Percentiles rank a stretch among this genome's conserved stretches.
phyloP scores from a whole-genome alignment of 1,140 invertebrate genomes.

The Chlorops oryzae region DNA sequence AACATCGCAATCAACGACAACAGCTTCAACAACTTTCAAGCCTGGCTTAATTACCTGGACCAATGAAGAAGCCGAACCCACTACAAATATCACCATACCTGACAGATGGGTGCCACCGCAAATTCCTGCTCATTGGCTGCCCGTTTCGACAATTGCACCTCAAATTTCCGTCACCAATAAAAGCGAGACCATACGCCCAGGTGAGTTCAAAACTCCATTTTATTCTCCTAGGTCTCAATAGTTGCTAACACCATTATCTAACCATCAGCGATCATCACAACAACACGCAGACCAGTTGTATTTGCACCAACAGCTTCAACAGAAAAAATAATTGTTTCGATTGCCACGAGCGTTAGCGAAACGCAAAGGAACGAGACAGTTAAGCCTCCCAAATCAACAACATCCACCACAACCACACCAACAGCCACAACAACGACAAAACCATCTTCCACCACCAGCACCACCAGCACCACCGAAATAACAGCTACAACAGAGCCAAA shows the following conservation, averaged over 20 bases:
- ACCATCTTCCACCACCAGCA: conserved; percentile 24
- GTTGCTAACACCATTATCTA: too few relatives aligned
- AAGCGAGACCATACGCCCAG: conserved; percentile 8
- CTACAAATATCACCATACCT: conserved; percentile 31
- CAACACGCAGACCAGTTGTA: neutral
- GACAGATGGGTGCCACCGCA: conserved; percentile 33
- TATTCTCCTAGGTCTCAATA: too few relatives aligned
- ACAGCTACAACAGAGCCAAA: conserved; percentile 15
- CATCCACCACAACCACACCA: conserved; percentile 1
- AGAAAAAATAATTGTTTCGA: conserved; percentile 38
- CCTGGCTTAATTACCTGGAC: conserved; percentile 51
- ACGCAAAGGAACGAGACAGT: conserved; percentile 9
- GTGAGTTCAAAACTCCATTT: conserved; percentile 15
- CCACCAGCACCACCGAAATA: conserved; percentile 16
- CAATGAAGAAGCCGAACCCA: conserved; percentile 33
- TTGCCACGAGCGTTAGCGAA: conserved; percentile 36
- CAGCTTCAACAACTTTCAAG: conserved; percentile 21
- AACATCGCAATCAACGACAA: conserved; percentile 11
- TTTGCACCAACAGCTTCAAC: conserved; percentile 18
- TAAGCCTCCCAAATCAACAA: conserved; percentile 7
- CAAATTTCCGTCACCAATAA: conserved; percentile 6
- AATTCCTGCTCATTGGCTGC: conserved; percentile 26
- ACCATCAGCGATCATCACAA: neutral
- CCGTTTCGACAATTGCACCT: conserved; percentile 22
- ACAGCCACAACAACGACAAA: conserved; percentile 16